phyloP scores from a whole-genome alignment of 2,888 invertebrate species.

The Eilema caniola region DNA sequence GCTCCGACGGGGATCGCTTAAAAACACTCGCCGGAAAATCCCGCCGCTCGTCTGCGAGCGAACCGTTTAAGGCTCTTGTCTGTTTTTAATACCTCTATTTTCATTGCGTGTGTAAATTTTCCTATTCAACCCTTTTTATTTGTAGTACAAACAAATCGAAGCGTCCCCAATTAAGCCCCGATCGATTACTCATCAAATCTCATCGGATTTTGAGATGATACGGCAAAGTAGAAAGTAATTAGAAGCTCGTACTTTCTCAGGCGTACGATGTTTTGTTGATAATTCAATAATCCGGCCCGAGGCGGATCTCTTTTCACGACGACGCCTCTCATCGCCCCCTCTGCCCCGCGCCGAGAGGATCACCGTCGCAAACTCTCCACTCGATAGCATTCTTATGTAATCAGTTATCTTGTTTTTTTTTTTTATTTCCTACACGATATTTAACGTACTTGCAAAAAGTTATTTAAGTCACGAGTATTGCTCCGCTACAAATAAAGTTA shows the following conservation, averaged over 20 bases:
- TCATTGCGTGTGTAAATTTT: conserved; percentile 62
- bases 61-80: conserved; percentile 59
- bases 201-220: conserved; percentile 74
- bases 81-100: conserved; percentile 67
- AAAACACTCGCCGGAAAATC: conserved; percentile 80
- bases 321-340: conserved; percentile 57
- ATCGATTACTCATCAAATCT: conserved; percentile 76
- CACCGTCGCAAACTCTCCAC: conserved; percentile 49
- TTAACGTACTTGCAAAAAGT: conserved; percentile 73
- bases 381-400: conserved; percentile 74
- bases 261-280: conserved; percentile 84
- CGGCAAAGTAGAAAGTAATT: conserved; percentile 78
- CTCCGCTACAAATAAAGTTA: conserved; percentile 83
- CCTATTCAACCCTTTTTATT: conserved; percentile 56
- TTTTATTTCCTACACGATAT: conserved; percentile 75
- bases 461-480: conserved; percentile 77
- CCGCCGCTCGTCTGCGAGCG: conserved; percentile 54
- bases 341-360: conserved; percentile 26
- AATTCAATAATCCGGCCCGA: conserved; percentile 82
- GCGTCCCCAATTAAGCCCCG: conserved; percentile 63
- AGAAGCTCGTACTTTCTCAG: conserved; percentile 74
- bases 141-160: conserved; percentile 60
- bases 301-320: conserved; percentile 74
- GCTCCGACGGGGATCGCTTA: conserved; percentile 71
- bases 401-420: conserved; percentile 75